Evolutionary conservation across 2,113 vertebrate species (phyloP).

Genomic region (Gorsachius goisagi): DNA sequence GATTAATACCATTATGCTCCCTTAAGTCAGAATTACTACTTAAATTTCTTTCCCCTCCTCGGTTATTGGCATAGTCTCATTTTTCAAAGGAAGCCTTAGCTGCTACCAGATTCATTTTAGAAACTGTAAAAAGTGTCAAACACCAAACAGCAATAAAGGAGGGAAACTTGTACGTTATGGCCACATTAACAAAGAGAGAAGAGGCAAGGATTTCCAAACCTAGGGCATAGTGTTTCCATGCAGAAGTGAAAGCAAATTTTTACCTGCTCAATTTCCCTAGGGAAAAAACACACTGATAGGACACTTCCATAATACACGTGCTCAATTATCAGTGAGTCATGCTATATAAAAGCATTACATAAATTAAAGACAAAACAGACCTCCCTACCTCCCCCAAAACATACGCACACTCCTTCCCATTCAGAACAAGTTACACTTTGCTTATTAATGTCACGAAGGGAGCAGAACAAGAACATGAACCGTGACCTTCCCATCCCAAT

Average conservation of each 20-base stretch:
- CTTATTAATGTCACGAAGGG: not conserved
- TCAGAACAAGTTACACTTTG: not conserved
- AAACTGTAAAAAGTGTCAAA: not conserved
- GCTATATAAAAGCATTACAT: not conserved
- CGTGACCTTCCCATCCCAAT: fast-evolving
- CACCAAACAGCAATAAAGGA: not conserved
- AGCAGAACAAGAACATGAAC: not conserved
- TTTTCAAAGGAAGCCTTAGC: not conserved
- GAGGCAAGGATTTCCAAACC: not conserved
- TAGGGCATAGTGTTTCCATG: not conserved
- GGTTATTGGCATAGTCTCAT: not conserved
- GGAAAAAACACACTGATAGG: not conserved
- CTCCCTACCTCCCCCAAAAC: not conserved
- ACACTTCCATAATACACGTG: not conserved
- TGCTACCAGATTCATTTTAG: not conserved
- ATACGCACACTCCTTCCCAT: not conserved
- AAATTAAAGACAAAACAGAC: not conserved
- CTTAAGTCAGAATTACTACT: not conserved
- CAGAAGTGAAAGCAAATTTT: not conserved
- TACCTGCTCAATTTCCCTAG: not conserved
- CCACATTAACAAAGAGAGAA: not conserved
- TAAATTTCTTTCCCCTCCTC: not conserved
- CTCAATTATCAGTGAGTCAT: not conserved
- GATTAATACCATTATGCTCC: not conserved
- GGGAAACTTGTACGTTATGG: not conserved